Conservation (phyloP, 2,888 invertebrate species). For the Neria commutata region DNA sequence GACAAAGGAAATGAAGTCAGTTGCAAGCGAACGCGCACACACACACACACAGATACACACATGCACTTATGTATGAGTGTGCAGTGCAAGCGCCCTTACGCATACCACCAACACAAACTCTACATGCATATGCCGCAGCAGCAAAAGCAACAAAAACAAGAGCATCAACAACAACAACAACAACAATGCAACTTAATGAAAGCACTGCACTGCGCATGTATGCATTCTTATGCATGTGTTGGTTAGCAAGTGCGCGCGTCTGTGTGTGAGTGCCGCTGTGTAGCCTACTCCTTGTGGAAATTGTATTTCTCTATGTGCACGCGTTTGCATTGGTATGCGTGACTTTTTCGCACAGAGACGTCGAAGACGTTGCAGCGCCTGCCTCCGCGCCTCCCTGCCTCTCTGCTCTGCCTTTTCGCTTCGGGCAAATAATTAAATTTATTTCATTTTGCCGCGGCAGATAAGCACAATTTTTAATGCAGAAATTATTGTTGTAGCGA, state of each 20-base stretch:
- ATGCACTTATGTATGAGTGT: conserved; percentile 9
- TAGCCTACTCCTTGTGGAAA: too few species aligned
- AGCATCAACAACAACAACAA: background rate
- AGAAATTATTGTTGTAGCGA: too few species aligned
- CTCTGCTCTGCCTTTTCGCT: too few species aligned
- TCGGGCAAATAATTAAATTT: too few species aligned
- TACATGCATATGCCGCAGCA: background rate
- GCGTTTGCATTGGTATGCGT: too few species aligned
- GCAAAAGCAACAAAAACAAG: background rate
- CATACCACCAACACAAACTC: background rate
- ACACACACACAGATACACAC: conserved; percentile 18
- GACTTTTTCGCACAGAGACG: too few species aligned
- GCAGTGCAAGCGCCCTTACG: conserved; percentile 9
- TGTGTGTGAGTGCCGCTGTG: conserved; percentile 6
- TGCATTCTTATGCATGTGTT: conserved; percentile 6
- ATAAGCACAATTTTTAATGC: too few species aligned
- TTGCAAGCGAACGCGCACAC: conserved; percentile 38
- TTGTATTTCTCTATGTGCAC: too few species aligned
- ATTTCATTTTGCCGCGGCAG: too few species aligned
- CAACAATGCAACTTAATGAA: background rate
- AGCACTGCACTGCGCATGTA: conserved; percentile 3
- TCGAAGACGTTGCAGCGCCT: too few species aligned
- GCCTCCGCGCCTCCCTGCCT: too few species aligned
- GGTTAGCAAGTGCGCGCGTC: conserved; percentile 12
- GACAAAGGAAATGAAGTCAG: conserved; percentile 61